A percentile compares a stretch with the other conserved stretches of the same genome.
phyloP scores from a whole-genome alignment of 1,140 invertebrate species.

The Drosophila trapezifrons region DNA sequence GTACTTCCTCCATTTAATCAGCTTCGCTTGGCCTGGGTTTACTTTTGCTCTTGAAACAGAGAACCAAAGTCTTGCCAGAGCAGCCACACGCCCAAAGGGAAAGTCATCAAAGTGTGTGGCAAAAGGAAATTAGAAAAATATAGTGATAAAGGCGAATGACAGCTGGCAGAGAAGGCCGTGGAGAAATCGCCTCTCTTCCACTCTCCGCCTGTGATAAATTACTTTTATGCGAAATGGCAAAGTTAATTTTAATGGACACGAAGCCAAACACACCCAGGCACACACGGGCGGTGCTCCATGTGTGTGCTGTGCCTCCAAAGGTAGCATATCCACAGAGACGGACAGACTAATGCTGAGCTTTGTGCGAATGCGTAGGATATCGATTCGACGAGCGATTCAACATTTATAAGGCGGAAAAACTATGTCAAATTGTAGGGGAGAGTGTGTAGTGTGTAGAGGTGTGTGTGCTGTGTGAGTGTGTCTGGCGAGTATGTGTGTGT shows the following conservation, averaged over 20 bases:
- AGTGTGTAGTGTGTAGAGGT: background rate
- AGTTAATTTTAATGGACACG: slow-evolving; percentile 81
- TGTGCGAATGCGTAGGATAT: slow-evolving; percentile 63
- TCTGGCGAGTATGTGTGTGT: no score
- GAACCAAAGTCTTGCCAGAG: slow-evolving; percentile 23
- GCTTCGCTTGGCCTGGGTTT: background rate
- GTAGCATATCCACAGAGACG: slow-evolving; percentile 33
- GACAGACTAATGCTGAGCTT: slow-evolving; percentile 43
- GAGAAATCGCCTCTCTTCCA: slow-evolving; percentile 52
- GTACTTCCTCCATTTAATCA: slow-evolving; percentile 1
- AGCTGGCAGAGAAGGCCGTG: slow-evolving; percentile 34
- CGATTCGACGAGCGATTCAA: slow-evolving; percentile 69
- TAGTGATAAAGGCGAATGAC: slow-evolving; percentile 49
- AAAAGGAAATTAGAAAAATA: slow-evolving; percentile 77
- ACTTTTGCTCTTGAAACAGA: slow-evolving; percentile 8
- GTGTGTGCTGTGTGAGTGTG: no score
- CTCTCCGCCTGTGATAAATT: slow-evolving; percentile 73
- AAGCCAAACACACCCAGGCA: slow-evolving; percentile 73
- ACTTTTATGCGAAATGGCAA: slow-evolving; percentile 78
- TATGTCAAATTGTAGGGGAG: slow-evolving; percentile 55
- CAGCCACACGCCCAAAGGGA: slow-evolving; percentile 17
- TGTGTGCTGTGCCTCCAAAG: slow-evolving; percentile 17
- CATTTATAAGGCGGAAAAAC: slow-evolving; percentile 76
- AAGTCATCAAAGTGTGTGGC: slow-evolving; percentile 40
- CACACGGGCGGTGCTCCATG: slow-evolving; percentile 8